Evolutionary conservation across 2,888 invertebrate genomes (phyloP), one percentile per base, ranked within the genome.

Genomic region (Epirrita christyi): DNA sequence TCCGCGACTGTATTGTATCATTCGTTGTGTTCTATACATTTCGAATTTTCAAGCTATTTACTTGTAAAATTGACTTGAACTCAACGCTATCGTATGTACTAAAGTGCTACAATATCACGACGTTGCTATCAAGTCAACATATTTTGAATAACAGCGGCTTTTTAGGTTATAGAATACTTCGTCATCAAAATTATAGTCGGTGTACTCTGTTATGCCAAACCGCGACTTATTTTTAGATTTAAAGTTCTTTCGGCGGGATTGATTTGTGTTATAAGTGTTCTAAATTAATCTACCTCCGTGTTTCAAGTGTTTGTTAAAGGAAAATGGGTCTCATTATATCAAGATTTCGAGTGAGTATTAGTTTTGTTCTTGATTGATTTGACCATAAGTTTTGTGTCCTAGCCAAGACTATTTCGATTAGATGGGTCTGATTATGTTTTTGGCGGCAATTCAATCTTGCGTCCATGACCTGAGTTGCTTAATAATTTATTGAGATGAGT

Each of bases 311-410:
- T 64, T 21, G 49, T 68, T 61, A 60, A 63, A 57, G 64, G 69
- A 87, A 86, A 74, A 95, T 95, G 95, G 95, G 95, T 66, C 85
- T 93, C 59, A 92, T 95, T 68, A 87, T 94, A 82, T 94, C 94
- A 64, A 94, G 94, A 91, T 94, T 95, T 88, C 93, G 94, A 82
- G 95, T 95, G 86, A 93, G 94, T 93, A 78, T 59, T 10, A 37
- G 44, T 50, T 46, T 61, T 3, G 15, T 8, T n/a, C 42, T 49
- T 75, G 72, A 76, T 65, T 64, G 56, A 79, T 76, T 76, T 73
- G 52, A 55, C 66, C 63, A 49, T 65, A 68, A 72, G 69, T 75
- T 75, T 84, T 86, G 86, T 83, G 76, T 63, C 72, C 61, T 61
- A 81, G 88, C 89, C 87, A 88, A 88, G 78, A 78, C 80, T 86